Conservation (phyloP, 2,113 vertebrate genomes). For the Pelobates fuscus region DNA sequence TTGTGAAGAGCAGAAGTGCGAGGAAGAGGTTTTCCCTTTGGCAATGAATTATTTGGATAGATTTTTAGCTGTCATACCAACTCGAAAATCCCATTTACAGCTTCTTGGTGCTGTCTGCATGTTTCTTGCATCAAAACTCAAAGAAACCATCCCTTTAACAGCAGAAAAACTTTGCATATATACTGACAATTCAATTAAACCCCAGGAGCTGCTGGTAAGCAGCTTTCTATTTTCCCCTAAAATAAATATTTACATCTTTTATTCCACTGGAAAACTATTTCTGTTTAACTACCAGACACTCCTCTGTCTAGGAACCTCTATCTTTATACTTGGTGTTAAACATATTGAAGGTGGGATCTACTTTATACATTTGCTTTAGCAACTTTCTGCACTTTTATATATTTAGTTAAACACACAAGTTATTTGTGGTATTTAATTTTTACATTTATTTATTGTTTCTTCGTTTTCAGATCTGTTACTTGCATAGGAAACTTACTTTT, state of each 20-base stretch:
- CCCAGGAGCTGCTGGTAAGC: constrained; percentile 94
- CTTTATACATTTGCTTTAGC: too few species aligned
- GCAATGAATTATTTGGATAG: constrained; percentile 98
- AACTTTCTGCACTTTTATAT: constrained; percentile 1
- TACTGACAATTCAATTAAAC: constrained; percentile 95
- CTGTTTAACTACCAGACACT: neutral
- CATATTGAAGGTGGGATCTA: too few species aligned
- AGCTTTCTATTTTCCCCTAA: constrained; percentile 44
- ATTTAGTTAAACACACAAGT: too few species aligned
- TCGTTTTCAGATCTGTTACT: too few species aligned
- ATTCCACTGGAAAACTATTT: constrained; percentile 32
- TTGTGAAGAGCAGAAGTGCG: constrained; percentile 95
- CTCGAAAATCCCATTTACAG: constrained; percentile 91
- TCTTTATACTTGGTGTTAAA: neutral
- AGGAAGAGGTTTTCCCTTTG: constrained; percentile 95
- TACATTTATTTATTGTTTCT: too few species aligned
- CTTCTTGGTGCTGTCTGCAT: constrained; percentile 94
- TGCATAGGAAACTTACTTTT: too few species aligned
- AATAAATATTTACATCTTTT: constrained; percentile 25
- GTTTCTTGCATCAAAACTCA: constrained; percentile 96
- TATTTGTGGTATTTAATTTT: too few species aligned
- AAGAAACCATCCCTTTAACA: constrained; percentile 93
- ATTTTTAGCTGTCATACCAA: constrained; percentile 91
- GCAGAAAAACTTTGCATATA: constrained; percentile 96
- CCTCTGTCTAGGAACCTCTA: neutral